phyloP scores from a whole-genome alignment of 2,113 vertebrate species.

The Platysternon megacephalum region DNA sequence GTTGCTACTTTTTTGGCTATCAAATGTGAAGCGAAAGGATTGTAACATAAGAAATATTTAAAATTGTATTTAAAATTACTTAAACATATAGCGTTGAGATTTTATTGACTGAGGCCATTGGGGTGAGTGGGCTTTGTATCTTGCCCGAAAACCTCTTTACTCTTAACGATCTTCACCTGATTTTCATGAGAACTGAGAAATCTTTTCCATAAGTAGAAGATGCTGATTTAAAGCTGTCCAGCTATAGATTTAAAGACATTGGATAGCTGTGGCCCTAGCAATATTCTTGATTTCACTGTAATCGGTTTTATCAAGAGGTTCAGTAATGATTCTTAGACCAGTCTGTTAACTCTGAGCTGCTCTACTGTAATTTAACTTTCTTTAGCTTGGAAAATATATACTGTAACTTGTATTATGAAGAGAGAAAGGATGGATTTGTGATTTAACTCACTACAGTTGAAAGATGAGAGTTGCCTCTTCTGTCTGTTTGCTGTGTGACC shows the following conservation, averaged over 20 bases:
- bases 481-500: not conserved
- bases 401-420: not conserved
- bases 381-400: not conserved
- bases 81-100: not conserved
- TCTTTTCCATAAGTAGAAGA: not conserved
- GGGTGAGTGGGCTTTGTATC: not conserved
- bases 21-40: not conserved
- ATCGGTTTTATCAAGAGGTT: slow-evolving; percentile 27
- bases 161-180: not conserved
- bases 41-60: not conserved
- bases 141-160: not conserved
- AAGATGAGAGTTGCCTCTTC: not conserved
- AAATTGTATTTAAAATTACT: not conserved
- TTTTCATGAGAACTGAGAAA: not conserved
- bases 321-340: slow-evolving; percentile 23
- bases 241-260: not conserved
- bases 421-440: not conserved
- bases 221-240: not conserved
- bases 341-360: not conserved
- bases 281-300: not conserved
- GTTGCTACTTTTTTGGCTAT: not conserved
- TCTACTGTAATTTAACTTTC: not conserved
- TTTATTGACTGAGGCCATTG: not conserved
- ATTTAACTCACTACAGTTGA: not conserved
- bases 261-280: not conserved